phyloP scores from a whole-genome alignment of 2,888 invertebrate species.

The Endomychus coccineus region DNA sequence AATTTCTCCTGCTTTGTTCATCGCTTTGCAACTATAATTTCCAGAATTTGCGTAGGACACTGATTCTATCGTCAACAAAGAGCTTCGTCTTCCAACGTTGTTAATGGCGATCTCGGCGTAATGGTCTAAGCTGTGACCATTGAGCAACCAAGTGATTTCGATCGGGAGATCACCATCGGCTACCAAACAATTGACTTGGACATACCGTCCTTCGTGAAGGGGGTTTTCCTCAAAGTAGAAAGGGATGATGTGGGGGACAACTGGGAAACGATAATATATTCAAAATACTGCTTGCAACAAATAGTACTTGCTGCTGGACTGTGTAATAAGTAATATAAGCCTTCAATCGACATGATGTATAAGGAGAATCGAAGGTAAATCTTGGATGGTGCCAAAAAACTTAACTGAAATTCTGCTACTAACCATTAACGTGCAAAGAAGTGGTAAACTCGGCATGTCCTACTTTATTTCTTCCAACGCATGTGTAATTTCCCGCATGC shows the following conservation, averaged over 20 bases:
- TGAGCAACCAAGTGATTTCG: conserved; percentile 66
- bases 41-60: conserved; percentile 60
- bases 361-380: too few relatives aligned
- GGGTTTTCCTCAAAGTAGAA: conserved; percentile 71
- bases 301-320: too few relatives aligned
- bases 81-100: conserved; percentile 53
- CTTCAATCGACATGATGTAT: too few relatives aligned
- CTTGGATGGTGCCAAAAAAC: too few relatives aligned
- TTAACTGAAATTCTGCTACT: too few relatives aligned
- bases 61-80: conserved; percentile 59
- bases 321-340: too few relatives aligned
- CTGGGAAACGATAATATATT: too few relatives aligned
- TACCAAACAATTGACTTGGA: conserved; percentile 53
- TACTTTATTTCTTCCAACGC: conserved; percentile 62
- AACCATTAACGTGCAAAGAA: conserved; percentile 63
- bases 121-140: conserved; percentile 53
- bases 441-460: conserved; percentile 63
- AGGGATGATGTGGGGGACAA: conserved; percentile 70
- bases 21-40: conserved; percentile 59
- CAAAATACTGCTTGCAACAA: too few relatives aligned
- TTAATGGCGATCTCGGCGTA: conserved; percentile 50
- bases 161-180: conserved; percentile 69
- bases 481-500: conserved; percentile 60
- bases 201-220: conserved; percentile 40
- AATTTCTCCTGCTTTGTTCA: conserved; percentile 56